Percentiles rank a stretch among this genome's conserved stretches.
These are phyloP conservation scores for Atractosteus spatula DNA, from an alignment of 2,113 vertebrate species.

Conservation along the genomic window DNA sequence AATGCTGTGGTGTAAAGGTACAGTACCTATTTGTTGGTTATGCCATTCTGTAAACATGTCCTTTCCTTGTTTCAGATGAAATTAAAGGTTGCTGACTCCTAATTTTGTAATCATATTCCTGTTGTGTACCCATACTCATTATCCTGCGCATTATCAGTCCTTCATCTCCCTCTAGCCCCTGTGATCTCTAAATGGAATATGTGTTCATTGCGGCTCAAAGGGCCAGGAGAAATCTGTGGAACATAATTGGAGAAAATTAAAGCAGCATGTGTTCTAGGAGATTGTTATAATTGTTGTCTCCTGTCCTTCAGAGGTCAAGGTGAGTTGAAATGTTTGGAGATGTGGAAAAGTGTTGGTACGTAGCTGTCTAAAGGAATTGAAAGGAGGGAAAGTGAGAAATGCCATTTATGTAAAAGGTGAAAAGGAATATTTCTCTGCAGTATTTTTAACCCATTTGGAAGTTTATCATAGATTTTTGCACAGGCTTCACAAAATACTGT, in stretches of 20 bases:
- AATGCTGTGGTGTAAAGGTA: neutral
- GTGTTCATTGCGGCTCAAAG: neutral
- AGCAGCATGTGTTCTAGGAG: constrained; percentile 18
- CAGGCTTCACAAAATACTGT: too few species aligned
- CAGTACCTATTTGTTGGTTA: neutral
- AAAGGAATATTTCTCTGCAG: too few species aligned
- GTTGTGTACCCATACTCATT: constrained; percentile 15
- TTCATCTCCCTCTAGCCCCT: neutral
- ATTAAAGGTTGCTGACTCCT: constrained; percentile 11
- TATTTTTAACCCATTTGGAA: too few species aligned
- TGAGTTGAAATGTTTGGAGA: constrained; percentile 1
- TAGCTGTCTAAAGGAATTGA: neutral
- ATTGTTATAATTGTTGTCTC: constrained; percentile 19
- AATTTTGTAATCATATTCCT: constrained; percentile 12
- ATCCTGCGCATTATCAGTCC: neutral
- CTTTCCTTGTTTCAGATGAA: constrained; percentile 8
- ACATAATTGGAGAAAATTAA: constrained; percentile 14
- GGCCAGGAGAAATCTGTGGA: neutral
- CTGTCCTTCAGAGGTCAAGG: constrained; percentile 15
- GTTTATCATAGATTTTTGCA: too few species aligned
- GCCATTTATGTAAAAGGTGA: too few species aligned
- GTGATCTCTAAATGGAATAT: constrained; percentile 12
- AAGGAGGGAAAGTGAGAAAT: neutral
- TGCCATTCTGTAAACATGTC: neutral
- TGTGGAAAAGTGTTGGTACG: neutral